These are phyloP conservation scores for Pogonocherus hispidulus DNA, from an alignment of 2,888 invertebrate species.

Conservation along the genomic window DNA sequence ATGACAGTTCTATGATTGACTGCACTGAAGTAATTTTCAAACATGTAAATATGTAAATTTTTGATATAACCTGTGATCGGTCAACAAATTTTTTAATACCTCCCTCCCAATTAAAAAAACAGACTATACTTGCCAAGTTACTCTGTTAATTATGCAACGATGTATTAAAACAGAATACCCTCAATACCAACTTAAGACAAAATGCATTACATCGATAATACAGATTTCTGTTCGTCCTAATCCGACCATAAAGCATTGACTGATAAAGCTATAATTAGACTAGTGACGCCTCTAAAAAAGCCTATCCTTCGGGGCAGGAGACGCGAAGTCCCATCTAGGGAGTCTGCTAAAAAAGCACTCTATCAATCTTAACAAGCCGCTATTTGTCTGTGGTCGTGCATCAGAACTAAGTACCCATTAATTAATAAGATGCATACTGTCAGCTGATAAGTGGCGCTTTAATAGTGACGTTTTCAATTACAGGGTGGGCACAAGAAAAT, in stretches of 20 bases:
- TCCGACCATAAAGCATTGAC: slow-evolving; percentile 10
- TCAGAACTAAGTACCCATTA: slow-evolving; percentile 42
- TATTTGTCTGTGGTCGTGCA: slow-evolving; percentile 42
- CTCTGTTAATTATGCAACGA: too few species aligned
- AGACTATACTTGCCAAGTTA: too few species aligned
- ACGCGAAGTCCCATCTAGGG: slow-evolving; percentile 19
- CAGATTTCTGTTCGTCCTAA: slow-evolving; percentile 11
- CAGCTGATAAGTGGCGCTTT: slow-evolving; percentile 23
- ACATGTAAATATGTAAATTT: too few species aligned
- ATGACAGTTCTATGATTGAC: too few species aligned
- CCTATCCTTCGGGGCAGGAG: slow-evolving; percentile 17
- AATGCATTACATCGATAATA: too few species aligned
- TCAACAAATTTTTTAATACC: too few species aligned
- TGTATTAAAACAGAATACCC: too few species aligned
- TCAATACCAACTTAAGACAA: too few species aligned
- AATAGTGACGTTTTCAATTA: neutral
- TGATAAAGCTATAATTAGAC: slow-evolving; percentile 24
- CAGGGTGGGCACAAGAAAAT: neutral
- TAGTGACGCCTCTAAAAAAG: slow-evolving; percentile 25
- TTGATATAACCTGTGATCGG: too few species aligned
- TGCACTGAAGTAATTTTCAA: too few species aligned
- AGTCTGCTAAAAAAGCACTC: slow-evolving; percentile 21
- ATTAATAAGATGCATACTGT: slow-evolving; percentile 19
- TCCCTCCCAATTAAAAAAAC: too few species aligned
- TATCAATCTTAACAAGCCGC: slow-evolving; percentile 33